Evolutionary conservation across 1,140 invertebrate species (phyloP).

Genomic region (Aphaenogaster floridana): DNA sequence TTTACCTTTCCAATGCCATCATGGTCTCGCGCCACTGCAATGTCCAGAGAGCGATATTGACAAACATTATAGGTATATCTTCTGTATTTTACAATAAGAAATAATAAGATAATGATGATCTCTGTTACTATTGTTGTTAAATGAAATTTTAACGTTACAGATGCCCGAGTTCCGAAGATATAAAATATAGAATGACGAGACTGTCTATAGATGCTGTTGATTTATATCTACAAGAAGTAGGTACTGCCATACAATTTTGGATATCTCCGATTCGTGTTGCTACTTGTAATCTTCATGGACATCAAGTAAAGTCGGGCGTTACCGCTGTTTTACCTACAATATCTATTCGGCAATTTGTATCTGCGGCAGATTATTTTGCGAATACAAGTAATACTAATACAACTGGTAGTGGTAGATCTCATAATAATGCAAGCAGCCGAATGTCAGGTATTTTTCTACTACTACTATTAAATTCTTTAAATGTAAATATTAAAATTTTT

Average conservation of each 20-base stretch:
- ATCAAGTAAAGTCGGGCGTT: conserved; percentile 95
- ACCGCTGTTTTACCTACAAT: conserved; percentile 95
- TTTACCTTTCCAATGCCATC: conserved; percentile 94
- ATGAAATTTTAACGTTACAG: conserved; percentile 73
- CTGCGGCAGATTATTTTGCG: conserved; percentile 85
- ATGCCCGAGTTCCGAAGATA: conserved; percentile 95
- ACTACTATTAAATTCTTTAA: background rate
- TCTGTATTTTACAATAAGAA: background rate
- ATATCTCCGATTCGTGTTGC: conserved; percentile 95
- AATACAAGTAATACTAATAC: conserved; percentile 88
- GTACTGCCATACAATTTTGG: conserved; percentile 95
- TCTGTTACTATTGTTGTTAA: background rate
- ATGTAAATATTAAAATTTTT: conserved; percentile 6
- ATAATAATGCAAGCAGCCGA: conserved; percentile 83
- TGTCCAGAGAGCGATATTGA: conserved; percentile 92
- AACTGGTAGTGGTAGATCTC: conserved; percentile 87
- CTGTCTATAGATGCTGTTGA: conserved; percentile 97
- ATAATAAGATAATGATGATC: background rate
- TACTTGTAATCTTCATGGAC: conserved; percentile 97
- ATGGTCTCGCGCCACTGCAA: conserved; percentile 92
- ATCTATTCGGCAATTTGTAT: conserved; percentile 91
- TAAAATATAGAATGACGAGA: conserved; percentile 98
- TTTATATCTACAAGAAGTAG: conserved; percentile 95
- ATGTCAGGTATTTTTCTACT: conserved; percentile 80
- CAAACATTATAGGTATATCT: conserved; percentile 88